Conservation (phyloP, 2,888 invertebrate genomes). For the Pheosia tremula region DNA sequence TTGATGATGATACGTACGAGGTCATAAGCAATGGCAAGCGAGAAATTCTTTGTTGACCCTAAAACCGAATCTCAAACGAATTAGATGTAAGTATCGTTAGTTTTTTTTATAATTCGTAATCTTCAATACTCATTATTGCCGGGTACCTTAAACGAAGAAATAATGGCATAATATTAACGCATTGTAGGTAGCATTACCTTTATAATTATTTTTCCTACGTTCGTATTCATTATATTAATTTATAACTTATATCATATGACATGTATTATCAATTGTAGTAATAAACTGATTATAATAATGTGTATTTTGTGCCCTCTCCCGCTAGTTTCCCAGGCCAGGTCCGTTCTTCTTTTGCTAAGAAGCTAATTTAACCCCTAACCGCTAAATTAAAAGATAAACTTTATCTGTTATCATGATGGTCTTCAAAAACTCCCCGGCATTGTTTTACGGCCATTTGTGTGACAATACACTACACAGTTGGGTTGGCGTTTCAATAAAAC, state of each 20-base stretch:
- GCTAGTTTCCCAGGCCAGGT: no score
- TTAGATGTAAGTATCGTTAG: conserved; percentile 26
- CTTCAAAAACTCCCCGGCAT: no score
- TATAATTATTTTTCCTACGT: background rate
- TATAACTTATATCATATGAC: background rate
- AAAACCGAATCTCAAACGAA: conserved; percentile 13
- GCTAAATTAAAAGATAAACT: no score
- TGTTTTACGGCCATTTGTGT: no score
- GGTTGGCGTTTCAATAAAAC: conserved; percentile 58
- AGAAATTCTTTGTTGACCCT: conserved; percentile 74
- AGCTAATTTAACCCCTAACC: no score
- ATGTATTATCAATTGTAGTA: background rate
- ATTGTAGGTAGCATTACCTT: background rate
- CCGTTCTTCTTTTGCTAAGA: no score
- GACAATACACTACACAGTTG: no score
- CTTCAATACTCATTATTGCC: background rate
- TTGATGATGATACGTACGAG: conserved; percentile 87
- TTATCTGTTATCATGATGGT: no score
- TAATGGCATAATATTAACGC: conserved; percentile 1
- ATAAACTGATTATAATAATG: background rate
- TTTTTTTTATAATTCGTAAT: conserved; percentile 14
- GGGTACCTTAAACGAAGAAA: background rate
- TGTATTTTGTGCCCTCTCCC: background rate
- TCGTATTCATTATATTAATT: background rate
- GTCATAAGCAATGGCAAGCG: conserved; percentile 74